A percentile compares a stretch with the other conserved stretches of the same genome.
These are phyloP conservation scores for Ceratina australensis DNA, from an alignment of 1,140 invertebrate genomes.

Conservation along the genomic window DNA sequence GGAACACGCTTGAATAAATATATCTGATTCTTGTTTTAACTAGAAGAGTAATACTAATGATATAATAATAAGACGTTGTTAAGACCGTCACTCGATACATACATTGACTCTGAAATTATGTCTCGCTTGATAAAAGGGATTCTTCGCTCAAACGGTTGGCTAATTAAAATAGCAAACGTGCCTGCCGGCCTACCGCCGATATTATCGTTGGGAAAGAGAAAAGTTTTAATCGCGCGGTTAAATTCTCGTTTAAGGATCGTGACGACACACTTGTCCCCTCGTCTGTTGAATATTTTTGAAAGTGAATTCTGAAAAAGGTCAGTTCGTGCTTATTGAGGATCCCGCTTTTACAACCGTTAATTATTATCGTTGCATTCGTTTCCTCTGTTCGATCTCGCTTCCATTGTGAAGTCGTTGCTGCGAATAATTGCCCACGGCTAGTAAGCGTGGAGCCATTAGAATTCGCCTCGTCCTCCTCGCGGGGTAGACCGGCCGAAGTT, in stretches of 20 bases:
- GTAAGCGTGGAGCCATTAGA: constrained; percentile 34
- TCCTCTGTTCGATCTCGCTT: constrained; percentile 27
- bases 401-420: constrained; percentile 6
- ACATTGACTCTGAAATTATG: background rate
- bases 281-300: constrained; percentile 38
- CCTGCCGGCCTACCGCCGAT: background rate
- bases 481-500: constrained; percentile 19
- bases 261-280: background rate
- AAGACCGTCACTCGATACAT: too few relatives aligned
- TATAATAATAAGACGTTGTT: too few relatives aligned
- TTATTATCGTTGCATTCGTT: constrained; percentile 40
- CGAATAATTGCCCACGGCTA: constrained; percentile 35
- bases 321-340: constrained; percentile 19
- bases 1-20: background rate
- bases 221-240: constrained; percentile 9
- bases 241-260: background rate
- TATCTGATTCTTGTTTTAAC: background rate
- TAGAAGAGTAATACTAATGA: too few relatives aligned
- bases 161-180: constrained; percentile 39
- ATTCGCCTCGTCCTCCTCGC: constrained; percentile 10
- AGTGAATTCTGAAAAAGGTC: constrained; percentile 46
- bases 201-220: background rate
- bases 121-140: background rate
- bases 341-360: constrained; percentile 54
- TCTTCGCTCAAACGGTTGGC: background rate